Percentiles rank a stretch among this genome's conserved stretches.
Conservation (phyloP, 2,888 invertebrate genomes). For the Drosophila setosimentum region DNA sequence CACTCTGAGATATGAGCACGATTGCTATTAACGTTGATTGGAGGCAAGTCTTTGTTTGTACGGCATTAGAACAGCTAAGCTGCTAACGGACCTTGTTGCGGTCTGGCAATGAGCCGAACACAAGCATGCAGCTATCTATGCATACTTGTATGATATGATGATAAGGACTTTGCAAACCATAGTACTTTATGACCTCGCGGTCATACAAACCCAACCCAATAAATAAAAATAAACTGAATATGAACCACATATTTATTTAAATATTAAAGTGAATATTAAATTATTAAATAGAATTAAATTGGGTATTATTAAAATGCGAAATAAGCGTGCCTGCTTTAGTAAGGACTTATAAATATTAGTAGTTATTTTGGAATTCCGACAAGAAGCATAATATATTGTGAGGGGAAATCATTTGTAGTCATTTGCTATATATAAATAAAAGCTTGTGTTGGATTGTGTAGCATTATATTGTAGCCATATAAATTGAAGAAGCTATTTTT, state of each 20-base stretch:
- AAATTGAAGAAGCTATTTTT: not conserved
- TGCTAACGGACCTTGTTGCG: constrained; percentile 54
- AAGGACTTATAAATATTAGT: not conserved
- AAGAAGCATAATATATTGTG: not conserved
- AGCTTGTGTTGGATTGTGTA: not conserved
- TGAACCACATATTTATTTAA: not conserved
- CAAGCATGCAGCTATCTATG: not conserved
- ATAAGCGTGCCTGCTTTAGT: not conserved
- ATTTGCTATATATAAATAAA: not conserved
- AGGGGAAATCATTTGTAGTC: not conserved
- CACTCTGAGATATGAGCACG: constrained; percentile 57
- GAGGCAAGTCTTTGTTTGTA: constrained; percentile 64
- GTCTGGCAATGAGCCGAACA: constrained; percentile 32
- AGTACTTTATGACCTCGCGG: not conserved
- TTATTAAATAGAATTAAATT: not conserved
- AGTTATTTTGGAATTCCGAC: not conserved
- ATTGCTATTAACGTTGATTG: constrained; percentile 75
- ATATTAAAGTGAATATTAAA: not conserved
- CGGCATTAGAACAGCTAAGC: constrained; percentile 48
- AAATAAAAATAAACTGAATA: not conserved
- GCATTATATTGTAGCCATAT: not conserved
- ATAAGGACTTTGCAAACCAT: constrained; percentile 14
- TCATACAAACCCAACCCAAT: not conserved
- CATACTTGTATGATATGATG: constrained; percentile 5
- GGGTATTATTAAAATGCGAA: not conserved